Base-by-base conservation (phyloP, 2,797 vertebrate species). In the Pseudochirops cupreus region DNA sequence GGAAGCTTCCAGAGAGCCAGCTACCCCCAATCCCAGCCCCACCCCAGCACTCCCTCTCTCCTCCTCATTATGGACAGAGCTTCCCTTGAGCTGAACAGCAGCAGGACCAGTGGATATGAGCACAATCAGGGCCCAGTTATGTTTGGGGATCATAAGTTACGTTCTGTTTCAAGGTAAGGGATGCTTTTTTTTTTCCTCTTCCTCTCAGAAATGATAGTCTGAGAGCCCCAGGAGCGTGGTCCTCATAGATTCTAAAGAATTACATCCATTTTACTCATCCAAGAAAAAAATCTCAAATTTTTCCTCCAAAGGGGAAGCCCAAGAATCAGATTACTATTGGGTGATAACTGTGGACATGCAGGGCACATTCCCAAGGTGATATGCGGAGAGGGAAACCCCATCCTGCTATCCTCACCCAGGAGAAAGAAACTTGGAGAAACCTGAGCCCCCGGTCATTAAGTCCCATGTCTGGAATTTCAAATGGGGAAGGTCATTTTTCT, bases 1-100 rank as follows among this genome's bases (percentile, higher is more conserved):
- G 99, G 99, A 99, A 99, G 96, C 98, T 89, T 96, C 92, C 93
- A 0, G 97, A 98, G 98, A 98, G 98, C 97, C 98, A 96, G 97
- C 74, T 87, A 87, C 96, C 95, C 98, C 87, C 97, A 96, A 95
- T 95, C 97, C 95, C 95, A 95, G 90, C 93, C 98, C 87, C 96
- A 82, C 97, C 97, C 97, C 96, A 97, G 97, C 94, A 96, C 92
- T 96, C 98, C 98, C 97, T 96, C 56, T 4, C 96, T 98, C 97
- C 95, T 97, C 94, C 98, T 95, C 97, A 96, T 98, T 94, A 99
- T 98, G 98, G 98, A 97, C 95, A 98, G 98, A 98, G 95, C 95
- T 94, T 93, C 50, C 0, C n/a, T 1, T 0, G 95, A 96, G 96
- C 93, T 50, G 96, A 93, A 59, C 91, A 50, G 58, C 50, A 24